Evolutionary conservation across 2,113 vertebrate species (phyloP), one percentile per base, ranked within the genome.

Genomic region (Lipotes vexillifer): DNA sequence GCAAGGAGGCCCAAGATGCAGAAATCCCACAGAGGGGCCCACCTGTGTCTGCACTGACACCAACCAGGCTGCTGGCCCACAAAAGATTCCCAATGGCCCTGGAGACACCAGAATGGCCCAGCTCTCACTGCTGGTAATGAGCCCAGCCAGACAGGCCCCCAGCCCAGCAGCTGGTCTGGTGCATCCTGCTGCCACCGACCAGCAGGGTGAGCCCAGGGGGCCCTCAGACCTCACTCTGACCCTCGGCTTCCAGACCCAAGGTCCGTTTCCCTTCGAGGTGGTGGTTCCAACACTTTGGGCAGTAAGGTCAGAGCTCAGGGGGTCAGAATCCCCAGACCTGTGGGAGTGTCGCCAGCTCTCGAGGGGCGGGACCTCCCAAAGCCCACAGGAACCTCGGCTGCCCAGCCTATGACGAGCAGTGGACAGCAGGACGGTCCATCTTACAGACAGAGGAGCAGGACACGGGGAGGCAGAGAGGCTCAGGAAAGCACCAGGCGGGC

Each of bases 71-170:
- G 27, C 29, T 9, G 63, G 12, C 38, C 31, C 55, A 49, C 41
- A 4, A 6, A 29, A 61, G 14, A 11, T 18, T 52, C 31, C 52
- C 0, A 1, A 3, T 0, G 2, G 15, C 55, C 25, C 33, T 23
- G 69, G 36, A 52, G 52, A 36, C 0, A 1, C 8, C 12, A 2
- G 55, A 44, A 33, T 0, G 3, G 15, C 41, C 61, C 5, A 0
- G 14, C 41, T 23, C 29, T 77, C 8, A 4, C 4, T 0, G 15
- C 78, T 6, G 7, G 66, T 63, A 38, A 6, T 6, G 6, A 59
- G 4, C 68, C 33, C 8, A 1, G 14, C 15, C 12, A 20, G n/a
- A 49, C 10, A 7, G 3, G 49, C 25, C 61, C n/a, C 74, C 66
- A 9, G 38, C 17, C 74, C 33, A 2, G 25, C 8, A 9, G 25